Evolutionary conservation across 2,888 invertebrate species (phyloP).

Genomic region (Matsumyia berberina): DNA sequence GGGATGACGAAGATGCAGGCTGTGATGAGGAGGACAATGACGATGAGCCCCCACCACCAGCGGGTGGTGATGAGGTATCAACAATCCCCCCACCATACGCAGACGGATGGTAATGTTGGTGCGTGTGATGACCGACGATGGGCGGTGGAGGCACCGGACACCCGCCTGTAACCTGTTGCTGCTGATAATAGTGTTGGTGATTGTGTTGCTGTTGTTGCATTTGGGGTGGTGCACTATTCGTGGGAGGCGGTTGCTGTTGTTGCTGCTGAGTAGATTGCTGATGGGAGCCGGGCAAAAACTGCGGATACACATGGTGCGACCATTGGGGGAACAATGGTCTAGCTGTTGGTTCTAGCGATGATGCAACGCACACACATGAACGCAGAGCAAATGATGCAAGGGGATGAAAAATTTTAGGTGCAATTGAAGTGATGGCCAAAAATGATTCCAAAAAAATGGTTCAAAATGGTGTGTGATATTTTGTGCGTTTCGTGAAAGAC

Average conservation of each 20-base stretch:
- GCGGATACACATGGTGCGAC: slow-evolving; percentile 97
- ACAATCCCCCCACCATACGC: slow-evolving; percentile 78
- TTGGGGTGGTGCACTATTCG: slow-evolving; percentile 80
- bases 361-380: slow-evolving; percentile 35
- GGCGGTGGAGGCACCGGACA: slow-evolving; percentile 46
- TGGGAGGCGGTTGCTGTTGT: slow-evolving; percentile 80
- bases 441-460: slow-evolving; percentile 32
- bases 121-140: slow-evolving; percentile 76
- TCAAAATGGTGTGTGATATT: slow-evolving; percentile 62
- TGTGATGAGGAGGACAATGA: slow-evolving; percentile 83
- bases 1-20: slow-evolving; percentile 82
- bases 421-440: slow-evolving; percentile 56
- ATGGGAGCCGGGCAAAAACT: slow-evolving; percentile 96
- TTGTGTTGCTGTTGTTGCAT: slow-evolving; percentile 79
- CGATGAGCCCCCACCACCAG: slow-evolving; percentile 82
- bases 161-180: slow-evolving; percentile 78
- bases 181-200: slow-evolving; percentile 80
- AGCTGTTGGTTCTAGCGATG: slow-evolving; percentile 83
- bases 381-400: slow-evolving; percentile 48
- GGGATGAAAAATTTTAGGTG: slow-evolving; percentile 63
- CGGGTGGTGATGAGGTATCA: slow-evolving; percentile 81
- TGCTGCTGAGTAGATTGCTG: slow-evolving; percentile 86
- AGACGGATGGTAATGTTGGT: slow-evolving; percentile 79
- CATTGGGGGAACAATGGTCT: slow-evolving; percentile 96
- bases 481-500: slow-evolving; percentile 66